Percentiles rank a stretch among this genome's conserved stretches.
phyloP scores from a whole-genome alignment of 2,797 vertebrate genomes.

The Silurus lanzhouensis region DNA sequence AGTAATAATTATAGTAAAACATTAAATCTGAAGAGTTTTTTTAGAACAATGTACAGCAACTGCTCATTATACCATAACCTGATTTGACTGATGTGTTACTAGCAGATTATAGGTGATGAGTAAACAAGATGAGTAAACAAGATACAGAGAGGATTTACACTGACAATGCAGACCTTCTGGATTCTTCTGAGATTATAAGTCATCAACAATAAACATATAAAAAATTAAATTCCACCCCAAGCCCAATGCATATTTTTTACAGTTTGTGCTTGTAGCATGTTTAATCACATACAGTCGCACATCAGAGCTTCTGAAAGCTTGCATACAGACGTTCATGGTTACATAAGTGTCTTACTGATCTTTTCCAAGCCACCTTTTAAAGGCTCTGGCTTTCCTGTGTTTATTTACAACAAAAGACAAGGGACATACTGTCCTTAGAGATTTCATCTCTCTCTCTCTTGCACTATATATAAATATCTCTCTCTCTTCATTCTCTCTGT shows the following conservation, averaged over 20 bases:
- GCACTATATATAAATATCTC: neutral
- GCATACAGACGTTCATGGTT: neutral
- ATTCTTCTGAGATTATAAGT: neutral
- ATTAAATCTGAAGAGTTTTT: no score
- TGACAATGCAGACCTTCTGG: neutral
- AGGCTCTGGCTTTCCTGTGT: slow-evolving; percentile 74
- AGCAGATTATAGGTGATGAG: neutral
- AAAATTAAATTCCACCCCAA: neutral
- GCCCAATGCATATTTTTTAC: neutral
- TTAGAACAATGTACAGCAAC: neutral
- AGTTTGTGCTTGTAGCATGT: neutral
- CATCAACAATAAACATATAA: slow-evolving; percentile 9
- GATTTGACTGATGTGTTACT: neutral
- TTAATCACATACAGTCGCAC: neutral
- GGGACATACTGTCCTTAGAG: slow-evolving; percentile 63
- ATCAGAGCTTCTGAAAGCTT: neutral
- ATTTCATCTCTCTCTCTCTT: slow-evolving; percentile 3
- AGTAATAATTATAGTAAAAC: no score
- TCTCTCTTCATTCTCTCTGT: neutral
- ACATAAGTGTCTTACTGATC: slow-evolving; percentile 34
- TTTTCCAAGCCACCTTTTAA: slow-evolving; percentile 65
- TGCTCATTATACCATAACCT: neutral
- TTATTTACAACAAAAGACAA: slow-evolving; percentile 66
- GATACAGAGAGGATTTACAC: neutral
- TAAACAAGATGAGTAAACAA: neutral